Conservation (phyloP, 2,113 vertebrate species). For the Calidris pygmaea region DNA sequence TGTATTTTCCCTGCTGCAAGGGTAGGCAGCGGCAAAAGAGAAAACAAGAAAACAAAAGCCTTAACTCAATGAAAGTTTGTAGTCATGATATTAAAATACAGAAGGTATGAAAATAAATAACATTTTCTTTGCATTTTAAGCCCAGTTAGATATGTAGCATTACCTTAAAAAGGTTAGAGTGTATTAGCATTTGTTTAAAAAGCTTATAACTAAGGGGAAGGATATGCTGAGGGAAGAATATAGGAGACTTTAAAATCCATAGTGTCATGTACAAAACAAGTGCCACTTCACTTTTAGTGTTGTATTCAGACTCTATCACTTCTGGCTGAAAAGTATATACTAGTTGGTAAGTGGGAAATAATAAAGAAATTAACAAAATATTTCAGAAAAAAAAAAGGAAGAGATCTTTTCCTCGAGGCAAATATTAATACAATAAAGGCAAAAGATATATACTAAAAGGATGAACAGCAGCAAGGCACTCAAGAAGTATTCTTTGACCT, state of each 20-base stretch:
- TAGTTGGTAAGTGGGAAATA: background rate
- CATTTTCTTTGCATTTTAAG: background rate
- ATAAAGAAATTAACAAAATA: background rate
- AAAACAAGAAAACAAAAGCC: background rate
- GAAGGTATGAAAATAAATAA: background rate
- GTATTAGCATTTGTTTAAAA: background rate
- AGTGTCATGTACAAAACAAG: background rate
- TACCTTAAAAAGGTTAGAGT: background rate
- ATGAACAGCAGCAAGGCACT: background rate
- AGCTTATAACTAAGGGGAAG: background rate
- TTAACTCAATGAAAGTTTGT: background rate
- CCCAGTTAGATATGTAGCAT: rapidly evolving
- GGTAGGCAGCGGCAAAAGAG: background rate
- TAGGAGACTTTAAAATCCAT: background rate
- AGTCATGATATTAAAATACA: background rate
- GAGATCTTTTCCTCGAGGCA: background rate
- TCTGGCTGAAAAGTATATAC: background rate
- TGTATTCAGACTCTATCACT: background rate
- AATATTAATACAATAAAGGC: background rate
- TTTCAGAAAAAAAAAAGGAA: background rate
- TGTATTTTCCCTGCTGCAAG: background rate
- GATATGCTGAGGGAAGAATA: background rate
- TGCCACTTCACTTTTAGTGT: background rate
- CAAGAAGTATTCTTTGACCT: background rate
- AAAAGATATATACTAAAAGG: background rate